These are phyloP conservation scores for Psittacus erithacus DNA, from an alignment of 2,113 vertebrate genomes.

Conservation along the genomic window DNA sequence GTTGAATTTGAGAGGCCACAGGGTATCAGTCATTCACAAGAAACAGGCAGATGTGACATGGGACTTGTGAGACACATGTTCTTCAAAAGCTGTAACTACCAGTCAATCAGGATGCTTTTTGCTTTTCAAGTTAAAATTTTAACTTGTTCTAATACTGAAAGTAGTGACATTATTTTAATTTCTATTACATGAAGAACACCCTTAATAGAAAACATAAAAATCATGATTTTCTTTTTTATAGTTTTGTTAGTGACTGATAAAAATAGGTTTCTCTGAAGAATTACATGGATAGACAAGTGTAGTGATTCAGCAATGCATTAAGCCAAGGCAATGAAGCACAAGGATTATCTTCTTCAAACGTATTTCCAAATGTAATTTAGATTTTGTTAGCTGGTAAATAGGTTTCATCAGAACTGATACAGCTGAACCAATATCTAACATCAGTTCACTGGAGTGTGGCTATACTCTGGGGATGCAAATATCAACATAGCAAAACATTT, in stretches of 20 bases:
- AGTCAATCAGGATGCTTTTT: neutral
- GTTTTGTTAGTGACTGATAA: neutral
- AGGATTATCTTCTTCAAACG: conserved; percentile 58
- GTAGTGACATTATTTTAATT: neutral
- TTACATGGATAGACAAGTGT: neutral
- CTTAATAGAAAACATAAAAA: neutral
- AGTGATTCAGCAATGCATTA: conserved; percentile 32
- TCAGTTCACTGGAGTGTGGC: conserved; percentile 26
- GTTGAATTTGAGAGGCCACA: neutral
- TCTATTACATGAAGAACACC: neutral
- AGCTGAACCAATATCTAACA: conserved; percentile 43
- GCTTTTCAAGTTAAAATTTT: neutral
- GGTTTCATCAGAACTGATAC: conserved; percentile 10
- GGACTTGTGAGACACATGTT: neutral
- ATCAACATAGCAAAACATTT: conserved; percentile 9
- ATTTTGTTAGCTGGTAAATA: conserved; percentile 60
- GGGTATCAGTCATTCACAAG: neutral
- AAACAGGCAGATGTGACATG: neutral
- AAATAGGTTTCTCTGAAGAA: neutral
- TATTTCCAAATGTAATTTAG: conserved; percentile 52
- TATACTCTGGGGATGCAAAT: neutral
- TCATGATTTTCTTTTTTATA: neutral
- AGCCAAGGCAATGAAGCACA: conserved; percentile 37
- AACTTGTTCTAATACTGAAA: neutral
- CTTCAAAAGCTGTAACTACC: neutral